These are phyloP conservation scores for Drosophila austrosaltans DNA, from an alignment of 2,888 invertebrate genomes.

Conservation along the genomic window DNA sequence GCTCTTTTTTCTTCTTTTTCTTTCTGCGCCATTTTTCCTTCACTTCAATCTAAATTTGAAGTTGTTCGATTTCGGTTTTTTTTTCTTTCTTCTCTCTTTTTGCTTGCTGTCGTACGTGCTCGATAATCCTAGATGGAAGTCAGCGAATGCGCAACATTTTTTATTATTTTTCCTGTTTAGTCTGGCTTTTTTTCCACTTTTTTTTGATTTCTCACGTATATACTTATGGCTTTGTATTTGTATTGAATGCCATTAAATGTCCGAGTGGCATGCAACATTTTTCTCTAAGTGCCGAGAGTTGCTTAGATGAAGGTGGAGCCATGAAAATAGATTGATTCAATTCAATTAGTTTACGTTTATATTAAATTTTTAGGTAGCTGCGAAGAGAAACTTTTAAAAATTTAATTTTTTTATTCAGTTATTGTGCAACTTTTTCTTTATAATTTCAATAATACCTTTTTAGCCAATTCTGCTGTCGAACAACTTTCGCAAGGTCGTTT, in stretches of 20 bases:
- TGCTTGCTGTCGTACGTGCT: slow-evolving; percentile 59
- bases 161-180: slow-evolving; percentile 12
- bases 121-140: slow-evolving; percentile 59
- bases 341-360: slow-evolving; percentile 2
- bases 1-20: neutral
- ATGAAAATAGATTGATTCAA: slow-evolving; percentile 12
- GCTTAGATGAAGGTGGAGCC: slow-evolving; percentile 1
- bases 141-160: slow-evolving; percentile 33
- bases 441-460: slow-evolving; percentile 14
- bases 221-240: slow-evolving; percentile 58
- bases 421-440: neutral
- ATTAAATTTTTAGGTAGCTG: slow-evolving; percentile 1
- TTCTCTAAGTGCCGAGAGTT: slow-evolving; percentile 10
- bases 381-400: neutral
- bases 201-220: slow-evolving; percentile 75
- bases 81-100: slow-evolving; percentile 51
- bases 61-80: slow-evolving; percentile 53
- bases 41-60: slow-evolving; percentile 76
- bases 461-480: slow-evolving; percentile 6
- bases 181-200: slow-evolving; percentile 48
- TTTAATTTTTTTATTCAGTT: neutral
- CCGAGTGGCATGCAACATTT: slow-evolving; percentile 74
- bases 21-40: slow-evolving; percentile 27
- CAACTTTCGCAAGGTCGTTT: slow-evolving; percentile 42
- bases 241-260: slow-evolving; percentile 71